phyloP scores from a whole-genome alignment of 2,888 invertebrate species.

The Clanis bilineata region DNA sequence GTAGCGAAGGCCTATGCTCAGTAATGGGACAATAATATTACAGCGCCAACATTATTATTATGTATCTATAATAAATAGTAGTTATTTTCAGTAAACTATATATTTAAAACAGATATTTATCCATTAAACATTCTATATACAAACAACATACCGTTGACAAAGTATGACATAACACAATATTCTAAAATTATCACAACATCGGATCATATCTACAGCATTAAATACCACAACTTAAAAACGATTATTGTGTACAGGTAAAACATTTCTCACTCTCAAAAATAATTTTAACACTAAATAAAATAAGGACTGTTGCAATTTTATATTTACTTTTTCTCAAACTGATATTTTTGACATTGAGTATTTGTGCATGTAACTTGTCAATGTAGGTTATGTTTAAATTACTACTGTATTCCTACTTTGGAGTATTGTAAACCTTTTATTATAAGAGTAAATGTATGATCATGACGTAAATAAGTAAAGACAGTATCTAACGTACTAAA shows the following conservation, averaged over 20 bases:
- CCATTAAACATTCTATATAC: background rate
- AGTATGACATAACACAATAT: background rate
- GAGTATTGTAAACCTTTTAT: background rate
- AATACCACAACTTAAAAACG: background rate
- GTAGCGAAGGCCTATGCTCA: too few species aligned
- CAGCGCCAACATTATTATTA: too few species aligned
- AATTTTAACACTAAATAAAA: background rate
- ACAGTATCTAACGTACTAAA: background rate
- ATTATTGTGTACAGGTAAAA: background rate
- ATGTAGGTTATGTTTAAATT: conserved; percentile 18
- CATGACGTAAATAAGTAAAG: background rate
- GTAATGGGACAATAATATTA: background rate
- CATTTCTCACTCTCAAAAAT: background rate
- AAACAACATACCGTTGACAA: background rate
- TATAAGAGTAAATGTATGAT: background rate
- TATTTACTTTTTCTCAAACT: background rate
- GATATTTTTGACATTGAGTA: background rate
- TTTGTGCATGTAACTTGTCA: conserved; percentile 6
- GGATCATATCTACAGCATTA: background rate
- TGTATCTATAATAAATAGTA: too few species aligned
- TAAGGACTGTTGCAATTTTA: background rate
- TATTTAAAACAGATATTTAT: too few species aligned
- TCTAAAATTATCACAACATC: conserved; percentile 3
- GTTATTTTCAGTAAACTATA: too few species aligned
- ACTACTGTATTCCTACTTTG: background rate